These are phyloP conservation scores for Chymomyza caudatula DNA, from an alignment of 2,888 invertebrate genomes.

Conservation along the genomic window DNA sequence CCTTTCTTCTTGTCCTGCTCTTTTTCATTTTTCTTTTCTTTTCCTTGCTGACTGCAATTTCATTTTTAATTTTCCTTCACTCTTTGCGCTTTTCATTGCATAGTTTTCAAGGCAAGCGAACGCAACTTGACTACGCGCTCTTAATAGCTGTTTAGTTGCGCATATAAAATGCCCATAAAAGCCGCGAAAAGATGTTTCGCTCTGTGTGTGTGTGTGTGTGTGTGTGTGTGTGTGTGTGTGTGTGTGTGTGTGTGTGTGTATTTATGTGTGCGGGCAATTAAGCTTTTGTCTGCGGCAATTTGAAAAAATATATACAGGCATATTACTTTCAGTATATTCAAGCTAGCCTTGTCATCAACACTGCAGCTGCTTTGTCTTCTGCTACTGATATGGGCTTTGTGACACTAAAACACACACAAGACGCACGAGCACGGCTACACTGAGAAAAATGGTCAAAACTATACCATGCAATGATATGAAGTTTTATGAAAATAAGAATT, in stretches of 20 bases:
- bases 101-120: not conserved
- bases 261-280: slow-evolving; percentile 44
- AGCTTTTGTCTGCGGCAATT: slow-evolving; percentile 49
- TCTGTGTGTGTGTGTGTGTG: not conserved
- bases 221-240: not conserved
- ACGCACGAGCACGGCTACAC: not conserved
- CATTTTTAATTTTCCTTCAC: slow-evolving; percentile 18
- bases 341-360: not conserved
- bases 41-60: slow-evolving; percentile 15
- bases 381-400: not conserved
- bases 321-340: not conserved
- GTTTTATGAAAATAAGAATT: not conserved
- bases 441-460: not conserved
- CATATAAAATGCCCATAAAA: slow-evolving; percentile 7
- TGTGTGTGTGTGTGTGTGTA: slow-evolving; percentile 20
- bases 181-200: not conserved
- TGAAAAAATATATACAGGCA: slow-evolving; percentile 6
- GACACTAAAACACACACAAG: not conserved
- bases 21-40: not conserved
- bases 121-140: slow-evolving; percentile 12
- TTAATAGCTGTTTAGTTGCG: slow-evolving; percentile 39
- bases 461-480: too few relatives aligned
- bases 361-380: not conserved
- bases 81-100: slow-evolving; percentile 48
- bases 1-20: not conserved